These are phyloP conservation scores for Globodera rostochiensis DNA, from an alignment of 1,140 invertebrate species.

Conservation along the genomic window DNA sequence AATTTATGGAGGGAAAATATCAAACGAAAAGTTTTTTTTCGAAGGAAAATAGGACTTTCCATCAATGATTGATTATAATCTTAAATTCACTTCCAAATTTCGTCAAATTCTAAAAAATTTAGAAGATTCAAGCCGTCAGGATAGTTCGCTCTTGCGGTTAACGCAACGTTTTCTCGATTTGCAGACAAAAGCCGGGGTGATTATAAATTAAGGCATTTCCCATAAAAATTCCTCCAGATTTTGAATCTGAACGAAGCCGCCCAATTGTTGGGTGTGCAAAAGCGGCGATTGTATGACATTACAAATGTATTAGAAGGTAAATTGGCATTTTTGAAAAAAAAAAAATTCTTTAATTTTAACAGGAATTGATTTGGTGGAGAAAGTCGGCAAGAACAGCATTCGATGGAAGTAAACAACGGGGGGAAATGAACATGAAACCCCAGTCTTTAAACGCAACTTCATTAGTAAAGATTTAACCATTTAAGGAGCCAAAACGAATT, in stretches of 20 bases:
- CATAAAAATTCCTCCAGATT: slow-evolving; percentile 36
- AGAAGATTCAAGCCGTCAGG: slow-evolving; percentile 45
- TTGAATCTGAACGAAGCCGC: slow-evolving; percentile 65
- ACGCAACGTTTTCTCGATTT: slow-evolving; percentile 59
- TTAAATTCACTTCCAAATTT: neutral
- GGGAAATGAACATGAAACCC: neutral
- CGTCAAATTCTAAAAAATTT: neutral
- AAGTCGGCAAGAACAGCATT: slow-evolving; percentile 69
- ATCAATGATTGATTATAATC: neutral
- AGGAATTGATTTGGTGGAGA: slow-evolving; percentile 70
- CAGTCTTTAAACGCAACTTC: slow-evolving; percentile 32
- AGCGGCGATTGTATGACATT: slow-evolving; percentile 70
- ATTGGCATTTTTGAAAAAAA: neutral
- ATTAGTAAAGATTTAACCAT: neutral
- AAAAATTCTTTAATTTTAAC: neutral
- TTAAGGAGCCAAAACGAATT: slow-evolving; percentile 43
- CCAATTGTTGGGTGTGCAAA: slow-evolving; percentile 54
- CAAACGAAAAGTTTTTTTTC: no score
- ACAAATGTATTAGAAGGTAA: slow-evolving; percentile 70
- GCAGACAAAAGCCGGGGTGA: slow-evolving; percentile 32
- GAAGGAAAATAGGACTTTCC: neutral
- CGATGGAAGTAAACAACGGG: slow-evolving; percentile 55
- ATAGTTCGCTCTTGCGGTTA: slow-evolving; percentile 57
- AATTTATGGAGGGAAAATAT: neutral
- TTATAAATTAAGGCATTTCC: neutral